Conservation (phyloP, 1,140 invertebrate species). For the Drosophila saltans region DNA sequence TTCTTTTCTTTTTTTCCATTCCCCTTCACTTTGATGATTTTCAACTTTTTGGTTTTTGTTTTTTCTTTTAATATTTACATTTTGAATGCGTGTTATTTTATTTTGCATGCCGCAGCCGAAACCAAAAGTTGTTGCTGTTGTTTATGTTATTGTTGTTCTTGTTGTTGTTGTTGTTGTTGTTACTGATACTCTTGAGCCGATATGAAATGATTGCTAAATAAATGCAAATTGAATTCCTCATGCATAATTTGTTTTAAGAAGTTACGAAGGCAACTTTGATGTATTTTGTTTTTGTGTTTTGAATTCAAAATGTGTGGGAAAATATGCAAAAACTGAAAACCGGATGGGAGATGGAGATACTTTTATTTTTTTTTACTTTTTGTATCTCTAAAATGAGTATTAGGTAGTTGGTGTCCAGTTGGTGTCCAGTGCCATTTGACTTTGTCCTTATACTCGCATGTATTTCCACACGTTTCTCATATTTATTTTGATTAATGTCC, state of each 20-base stretch:
- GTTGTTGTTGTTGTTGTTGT: conserved; percentile 48
- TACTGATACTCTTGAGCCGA: conserved; percentile 64
- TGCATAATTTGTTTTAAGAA: conserved; percentile 79
- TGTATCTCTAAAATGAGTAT: conserved; percentile 21
- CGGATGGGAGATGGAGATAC: conserved; percentile 10
- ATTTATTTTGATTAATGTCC: conserved; percentile 81
- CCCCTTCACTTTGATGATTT: background rate
- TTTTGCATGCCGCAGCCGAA: conserved; percentile 44
- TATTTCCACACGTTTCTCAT: conserved; percentile 79
- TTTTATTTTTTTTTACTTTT: conserved; percentile 1
- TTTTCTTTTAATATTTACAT: conserved; percentile 23
- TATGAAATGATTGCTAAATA: conserved; percentile 82
- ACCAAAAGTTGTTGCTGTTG: conserved; percentile 33
- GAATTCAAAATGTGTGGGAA: conserved; percentile 67
- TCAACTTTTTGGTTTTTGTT: conserved; percentile 13
- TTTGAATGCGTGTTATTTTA: conserved; percentile 57
- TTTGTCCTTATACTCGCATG: conserved; percentile 40
- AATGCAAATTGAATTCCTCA: conserved; percentile 82
- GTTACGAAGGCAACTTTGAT: conserved; percentile 67
- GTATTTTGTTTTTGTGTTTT: conserved; percentile 61
- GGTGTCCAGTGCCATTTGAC: conserved; percentile 4
- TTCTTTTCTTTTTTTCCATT: background rate
- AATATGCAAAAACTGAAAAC: conserved; percentile 18
- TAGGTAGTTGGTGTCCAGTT: conserved; percentile 7
- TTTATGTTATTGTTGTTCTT: conserved; percentile 53